Base-by-base conservation (phyloP, 2,797 vertebrate genomes). In the Crax fasciolata region DNA sequence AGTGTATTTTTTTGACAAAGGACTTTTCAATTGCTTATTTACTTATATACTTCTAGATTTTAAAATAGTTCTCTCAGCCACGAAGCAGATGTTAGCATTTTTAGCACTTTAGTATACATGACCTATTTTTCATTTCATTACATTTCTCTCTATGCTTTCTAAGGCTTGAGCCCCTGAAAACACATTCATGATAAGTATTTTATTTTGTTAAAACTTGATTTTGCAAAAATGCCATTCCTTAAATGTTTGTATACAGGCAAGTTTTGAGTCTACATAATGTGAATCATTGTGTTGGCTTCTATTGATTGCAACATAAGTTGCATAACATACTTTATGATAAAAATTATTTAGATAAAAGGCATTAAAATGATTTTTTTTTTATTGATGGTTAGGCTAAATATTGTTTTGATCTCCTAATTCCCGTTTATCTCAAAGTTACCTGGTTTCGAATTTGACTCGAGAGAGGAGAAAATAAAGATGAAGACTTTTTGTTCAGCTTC, bases 61-160 rank as follows among this genome's bases (percentile, higher is more conserved):
- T 83, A 80, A 89, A 95, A 43, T 12, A 80, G 41, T 94, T 77
- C 20, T 81, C 20, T 76, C 38, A 35, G 49, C 35, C 54, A 73
- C 87, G 85, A 66, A 77, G 92, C 65, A 94, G 72, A 72, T 77
- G 48, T 68, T 72, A 68, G 68, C 61, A 44, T 81, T 85, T 93
- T 93, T 94, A 87, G 35, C 49, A 77, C 65, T 79, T 90, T n/a
- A 46, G 28, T 77, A 27, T 74, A 90, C 46, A 21, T 85, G 92
- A 93, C 90, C 95, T 92, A 94, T 32, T 95, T 95, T 84, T 89
- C 19, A 43, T 54, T 78, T 46, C 0, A 1, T 48, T 35, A 67
- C 28, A n/a, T 84, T 76, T 89, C 2, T 62, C 16, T 43, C 89
- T 58, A 67, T 71, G 0, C 14, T 79, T 92, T 83, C 65, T 89